Evolutionary conservation across 2,888 invertebrate species (phyloP).

Genomic region (Lasioglossum morio): DNA sequence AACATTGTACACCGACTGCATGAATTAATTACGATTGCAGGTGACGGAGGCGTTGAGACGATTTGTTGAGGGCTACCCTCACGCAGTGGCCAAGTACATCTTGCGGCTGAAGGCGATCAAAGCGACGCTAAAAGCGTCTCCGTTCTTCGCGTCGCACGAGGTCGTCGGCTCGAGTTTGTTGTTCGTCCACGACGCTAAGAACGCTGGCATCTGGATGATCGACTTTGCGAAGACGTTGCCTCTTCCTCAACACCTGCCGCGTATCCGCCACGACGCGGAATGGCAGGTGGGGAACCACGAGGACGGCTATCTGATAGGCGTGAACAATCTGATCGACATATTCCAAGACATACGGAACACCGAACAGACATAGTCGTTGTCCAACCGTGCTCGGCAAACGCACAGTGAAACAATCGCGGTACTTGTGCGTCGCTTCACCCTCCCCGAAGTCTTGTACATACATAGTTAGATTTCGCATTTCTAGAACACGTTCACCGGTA

Average conservation of each 20-base stretch:
- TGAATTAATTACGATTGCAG: constrained; percentile 68
- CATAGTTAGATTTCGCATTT: constrained; percentile 20
- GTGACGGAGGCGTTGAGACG: constrained; percentile 92
- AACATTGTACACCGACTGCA: background rate
- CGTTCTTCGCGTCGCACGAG: constrained; percentile 97
- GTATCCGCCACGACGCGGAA: constrained; percentile 91
- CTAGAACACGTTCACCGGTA: constrained; percentile 26
- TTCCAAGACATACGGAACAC: constrained; percentile 88
- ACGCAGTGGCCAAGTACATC: constrained; percentile 92
- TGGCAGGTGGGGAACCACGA: constrained; percentile 99
- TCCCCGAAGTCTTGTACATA: constrained; percentile 42
- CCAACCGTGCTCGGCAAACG: background rate
- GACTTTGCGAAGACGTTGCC: constrained; percentile 98
- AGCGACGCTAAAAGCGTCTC: constrained; percentile 92
- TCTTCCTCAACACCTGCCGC: constrained; percentile 89
- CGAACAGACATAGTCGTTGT: constrained; percentile 51
- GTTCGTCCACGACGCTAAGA: constrained; percentile 96
- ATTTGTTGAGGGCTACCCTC: constrained; percentile 92
- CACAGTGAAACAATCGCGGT: background rate
- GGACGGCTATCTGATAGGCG: constrained; percentile 97
- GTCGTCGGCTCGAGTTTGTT: constrained; percentile 97
- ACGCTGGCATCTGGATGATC: constrained; percentile 97
- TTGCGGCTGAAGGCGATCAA: constrained; percentile 94
- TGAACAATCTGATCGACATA: constrained; percentile 95
- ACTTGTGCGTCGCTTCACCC: background rate